phyloP scores from a whole-genome alignment of 2,888 invertebrate genomes.

The Pandemis corylana region DNA sequence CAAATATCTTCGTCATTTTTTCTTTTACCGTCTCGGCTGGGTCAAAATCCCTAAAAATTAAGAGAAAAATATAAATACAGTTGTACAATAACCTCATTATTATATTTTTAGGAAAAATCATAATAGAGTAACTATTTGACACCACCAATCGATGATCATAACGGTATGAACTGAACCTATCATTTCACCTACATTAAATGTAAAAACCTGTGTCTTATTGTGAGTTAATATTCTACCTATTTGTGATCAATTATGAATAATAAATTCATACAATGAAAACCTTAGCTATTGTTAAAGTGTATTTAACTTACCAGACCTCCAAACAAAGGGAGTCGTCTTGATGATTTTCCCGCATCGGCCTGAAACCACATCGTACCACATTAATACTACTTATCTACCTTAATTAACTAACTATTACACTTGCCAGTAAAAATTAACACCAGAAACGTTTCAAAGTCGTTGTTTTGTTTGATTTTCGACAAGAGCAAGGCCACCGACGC shows the following conservation, averaged over 20 bases:
- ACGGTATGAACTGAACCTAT: no score
- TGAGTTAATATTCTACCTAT: not conserved
- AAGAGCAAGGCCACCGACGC: conserved; percentile 36
- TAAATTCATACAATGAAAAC: not conserved
- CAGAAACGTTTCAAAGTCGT: conserved; percentile 33
- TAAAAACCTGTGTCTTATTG: not conserved
- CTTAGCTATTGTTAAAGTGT: not conserved
- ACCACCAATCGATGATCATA: no score
- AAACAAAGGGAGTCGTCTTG: conserved; percentile 90
- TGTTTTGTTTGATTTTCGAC: conserved; percentile 36
- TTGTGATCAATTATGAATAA: not conserved
- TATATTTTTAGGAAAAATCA: no score
- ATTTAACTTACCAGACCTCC: conserved; percentile 90
- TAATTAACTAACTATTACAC: not conserved
- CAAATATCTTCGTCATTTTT: conserved; percentile 93
- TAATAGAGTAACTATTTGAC: no score
- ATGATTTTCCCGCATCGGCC: conserved; percentile 89
- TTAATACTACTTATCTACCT: conserved; percentile 17
- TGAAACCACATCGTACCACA: conserved; percentile 67
- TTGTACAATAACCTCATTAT: no score
- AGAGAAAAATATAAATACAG: not conserved
- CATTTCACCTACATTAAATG: not conserved
- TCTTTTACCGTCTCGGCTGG: conserved; percentile 95
- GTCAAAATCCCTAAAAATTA: conserved; percentile 90
- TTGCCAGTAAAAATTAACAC: conserved; percentile 7